Conservation (phyloP, 2,888 invertebrate genomes). For the Drosophila mayaguana region DNA sequence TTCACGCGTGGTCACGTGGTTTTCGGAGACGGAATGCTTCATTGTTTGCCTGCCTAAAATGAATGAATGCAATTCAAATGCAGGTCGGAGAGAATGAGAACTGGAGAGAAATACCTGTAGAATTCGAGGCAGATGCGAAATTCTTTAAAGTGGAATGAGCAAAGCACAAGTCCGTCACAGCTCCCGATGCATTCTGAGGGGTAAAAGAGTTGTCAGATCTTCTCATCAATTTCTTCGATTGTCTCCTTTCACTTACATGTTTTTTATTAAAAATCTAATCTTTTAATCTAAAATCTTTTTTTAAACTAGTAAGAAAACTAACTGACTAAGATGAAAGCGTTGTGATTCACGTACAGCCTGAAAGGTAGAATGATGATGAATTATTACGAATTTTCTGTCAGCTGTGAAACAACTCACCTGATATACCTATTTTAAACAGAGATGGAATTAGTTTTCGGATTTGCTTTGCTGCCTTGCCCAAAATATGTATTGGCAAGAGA, state of each 20-base stretch:
- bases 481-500: too few relatives aligned
- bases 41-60: slow-evolving; percentile 29
- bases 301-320: neutral
- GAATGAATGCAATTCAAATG: slow-evolving; percentile 49
- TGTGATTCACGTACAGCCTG: too few relatives aligned
- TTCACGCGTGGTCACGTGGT: slow-evolving; percentile 27
- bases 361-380: too few relatives aligned
- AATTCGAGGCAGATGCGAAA: neutral
- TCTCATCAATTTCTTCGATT: neutral
- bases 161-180: neutral
- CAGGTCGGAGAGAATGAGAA: slow-evolving; percentile 35
- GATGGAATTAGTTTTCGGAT: too few relatives aligned
- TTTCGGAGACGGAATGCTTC: slow-evolving; percentile 6
- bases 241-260: neutral
- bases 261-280: neutral
- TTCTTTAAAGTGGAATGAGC: too few relatives aligned
- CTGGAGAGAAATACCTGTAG: neutral
- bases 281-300: too few relatives aligned
- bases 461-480: too few relatives aligned
- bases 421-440: too few relatives aligned
- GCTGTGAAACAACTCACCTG: too few relatives aligned
- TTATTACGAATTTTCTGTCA: too few relatives aligned
- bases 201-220: neutral
- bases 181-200: neutral
- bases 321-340: too few relatives aligned